Percentiles rank a stretch among this genome's conserved stretches.
phyloP scores from a whole-genome alignment of 2,888 invertebrate genomes.

The Oligia fasciuncula region DNA sequence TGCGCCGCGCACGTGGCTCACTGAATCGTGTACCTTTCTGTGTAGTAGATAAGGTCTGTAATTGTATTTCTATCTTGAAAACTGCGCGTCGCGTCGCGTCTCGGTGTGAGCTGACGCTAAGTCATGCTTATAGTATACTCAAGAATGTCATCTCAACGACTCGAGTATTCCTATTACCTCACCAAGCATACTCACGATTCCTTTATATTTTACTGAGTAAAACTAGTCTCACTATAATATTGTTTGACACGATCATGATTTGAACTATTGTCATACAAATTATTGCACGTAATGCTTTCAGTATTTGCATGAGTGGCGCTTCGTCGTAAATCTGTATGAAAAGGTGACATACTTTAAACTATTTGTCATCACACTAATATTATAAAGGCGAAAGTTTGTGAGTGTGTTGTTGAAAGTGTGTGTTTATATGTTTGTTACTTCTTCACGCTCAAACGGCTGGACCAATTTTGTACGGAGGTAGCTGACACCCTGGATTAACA shows the following conservation, averaged over 20 bases:
- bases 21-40: too few species aligned
- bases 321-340: slow-evolving; percentile 30
- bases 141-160: slow-evolving; percentile 3
- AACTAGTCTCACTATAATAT: slow-evolving; percentile 9
- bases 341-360: slow-evolving; percentile 42
- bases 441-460: too few species aligned
- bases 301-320: slow-evolving; percentile 17
- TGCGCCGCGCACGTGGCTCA: too few species aligned
- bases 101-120: slow-evolving; percentile 34
- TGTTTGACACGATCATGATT: slow-evolving; percentile 27
- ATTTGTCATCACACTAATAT: background rate
- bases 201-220: slow-evolving; percentile 20
- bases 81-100: slow-evolving; percentile 8
- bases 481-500: too few species aligned
- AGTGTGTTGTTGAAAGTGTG: too few species aligned
- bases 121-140: background rate
- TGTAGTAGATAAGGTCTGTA: too few species aligned
- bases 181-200: slow-evolving; percentile 44
- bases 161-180: slow-evolving; percentile 10
- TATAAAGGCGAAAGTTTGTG: too few species aligned
- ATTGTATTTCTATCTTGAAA: too few species aligned
- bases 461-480: too few species aligned
- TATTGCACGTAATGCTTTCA: slow-evolving; percentile 29
- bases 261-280: slow-evolving; percentile 55
- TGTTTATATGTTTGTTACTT: too few species aligned